Evolutionary conservation across 2,888 invertebrate genomes (phyloP).

Genomic region (Epinotia nisella): DNA sequence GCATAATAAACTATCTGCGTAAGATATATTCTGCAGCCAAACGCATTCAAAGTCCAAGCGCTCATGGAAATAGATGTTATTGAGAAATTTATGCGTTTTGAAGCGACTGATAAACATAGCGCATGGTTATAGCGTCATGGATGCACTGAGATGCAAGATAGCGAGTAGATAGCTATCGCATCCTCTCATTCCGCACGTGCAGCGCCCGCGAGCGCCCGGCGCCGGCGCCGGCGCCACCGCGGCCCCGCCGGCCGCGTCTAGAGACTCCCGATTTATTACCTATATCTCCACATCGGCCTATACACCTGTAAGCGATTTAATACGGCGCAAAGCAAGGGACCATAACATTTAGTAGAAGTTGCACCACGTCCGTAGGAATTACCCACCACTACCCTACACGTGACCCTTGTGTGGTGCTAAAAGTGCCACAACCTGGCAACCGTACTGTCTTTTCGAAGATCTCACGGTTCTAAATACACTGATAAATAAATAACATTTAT

Average conservation of each 20-base stretch:
- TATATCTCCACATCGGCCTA: conserved; percentile 70
- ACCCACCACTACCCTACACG: too few relatives aligned
- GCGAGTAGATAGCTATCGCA: conserved; percentile 40
- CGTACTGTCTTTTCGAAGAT: too few relatives aligned
- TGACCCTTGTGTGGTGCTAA: too few relatives aligned
- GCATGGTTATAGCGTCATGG: conserved; percentile 37
- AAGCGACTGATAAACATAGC: conserved; percentile 42
- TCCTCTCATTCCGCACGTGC: conserved; percentile 46
- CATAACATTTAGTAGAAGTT: conserved; percentile 64
- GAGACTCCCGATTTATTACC: conserved; percentile 74
- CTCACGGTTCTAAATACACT: too few relatives aligned
- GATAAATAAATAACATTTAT: conserved; percentile 65
- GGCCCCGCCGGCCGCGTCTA: conserved; percentile 51
- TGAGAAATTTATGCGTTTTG: conserved; percentile 40
- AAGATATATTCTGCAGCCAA: conserved; percentile 27
- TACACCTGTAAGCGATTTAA: conserved; percentile 72
- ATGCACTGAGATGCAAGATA: conserved; percentile 43
- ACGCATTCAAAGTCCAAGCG: conserved; percentile 23
- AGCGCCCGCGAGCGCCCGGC: conserved; percentile 56
- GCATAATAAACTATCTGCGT: conserved; percentile 31
- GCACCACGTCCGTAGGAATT: too few relatives aligned
- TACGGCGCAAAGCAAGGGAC: conserved; percentile 61
- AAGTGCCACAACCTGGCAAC: too few relatives aligned
- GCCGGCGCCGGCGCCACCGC: conserved; percentile 67
- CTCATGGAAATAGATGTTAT: conserved; percentile 39